Evolutionary conservation across 1,140 invertebrate species (phyloP), one percentile per base, ranked within the genome.

Genomic region (Calephelis virginiensis): DNA sequence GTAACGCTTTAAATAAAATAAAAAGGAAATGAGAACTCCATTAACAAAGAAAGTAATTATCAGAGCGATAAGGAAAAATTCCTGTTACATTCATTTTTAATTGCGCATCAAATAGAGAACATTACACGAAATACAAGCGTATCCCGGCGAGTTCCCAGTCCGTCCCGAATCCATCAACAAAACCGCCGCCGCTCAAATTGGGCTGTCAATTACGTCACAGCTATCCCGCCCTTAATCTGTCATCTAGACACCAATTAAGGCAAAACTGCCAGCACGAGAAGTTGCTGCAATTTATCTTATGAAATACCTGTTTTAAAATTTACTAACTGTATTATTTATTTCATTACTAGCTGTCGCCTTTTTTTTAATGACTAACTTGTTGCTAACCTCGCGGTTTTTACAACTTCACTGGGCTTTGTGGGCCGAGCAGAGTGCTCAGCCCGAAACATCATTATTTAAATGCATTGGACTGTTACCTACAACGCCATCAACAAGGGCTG

Each of bases 231-330:
- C 80, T 82, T 86, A 86, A 89, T 89, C 79, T 82, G 81, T 89
- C 87, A 88, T 88, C 83, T 81, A 78, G 82, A 83, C 85, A 85
- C 80, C 81, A 88, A 88, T 89, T 89, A 86, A 86, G 76, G 73
- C 74, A 75, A 81, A 83, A 77, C 76, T 85, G 80, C 81, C 80
- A 73, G 70, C 38, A 67, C 68, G 71, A 69, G 73, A 61, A 76
- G 71, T 78, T 77, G 65, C 70, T 75, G 74, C 72, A 77, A 86
- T 86, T 85, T 83, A 72, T 85, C 83, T 85, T 84, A 69, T 70
- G 71, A 70, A 83, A 78, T 73, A 75, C 66, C 69, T 75, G 66
- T 66, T 64, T 66, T 53, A 56, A 67, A 74, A 70, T 12, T 28
- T 59, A 37, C 28, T 28, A 28, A 28, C 5, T 43, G 40, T 43